Base-by-base conservation (phyloP, 2,113 vertebrate species). In the Oostethus manadensis region DNA sequence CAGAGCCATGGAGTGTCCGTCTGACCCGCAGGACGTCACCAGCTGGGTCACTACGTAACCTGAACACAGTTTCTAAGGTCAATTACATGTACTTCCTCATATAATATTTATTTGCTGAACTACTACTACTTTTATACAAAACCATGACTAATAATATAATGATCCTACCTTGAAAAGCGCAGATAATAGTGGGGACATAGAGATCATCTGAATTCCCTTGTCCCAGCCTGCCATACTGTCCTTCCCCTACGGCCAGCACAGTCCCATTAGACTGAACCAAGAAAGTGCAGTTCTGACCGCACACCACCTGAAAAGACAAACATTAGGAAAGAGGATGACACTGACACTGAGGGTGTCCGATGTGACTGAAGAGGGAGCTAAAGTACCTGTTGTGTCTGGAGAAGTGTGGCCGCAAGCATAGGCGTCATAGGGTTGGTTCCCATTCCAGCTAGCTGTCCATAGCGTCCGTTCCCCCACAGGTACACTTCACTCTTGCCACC, bases 221-320 rank as follows among this genome's bases (percentile, higher is more conserved):
- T 16, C 90, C 90, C 64, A 92, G 84, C 64, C 91, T 75, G 26
- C 91, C 90, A 21, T 92, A 92, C 47, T 91, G 91, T 66, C 91
- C 91, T 80, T 92, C 91, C 20, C 91, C 91, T 13, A 91, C 81
- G 26, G 91, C 91, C 64, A 91, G 67, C 9, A 91, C 89, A 0
- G 87, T 80, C 21, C 91, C 91, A 23, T 87, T 92, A 43, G 88
- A 88, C 77, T 91, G 91, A 55, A 92, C 77, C 70, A 92, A 79
- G 77, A 92, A 92, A 10, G 91, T 89, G 61, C 91, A 92, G 84
- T 92, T 91, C 79, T 92, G 91, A 38, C 91, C 91, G 42, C 91
- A 92, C 35, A 92, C 88, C 40, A 92, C 88, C 90, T 92, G 60
- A 62, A 42, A 73, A n/a, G 49, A 50, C 38, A 67, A 40, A 58